These are phyloP conservation scores for Agelaius tricolor DNA, from an alignment of 2,113 vertebrate species.

Conservation along the genomic window DNA sequence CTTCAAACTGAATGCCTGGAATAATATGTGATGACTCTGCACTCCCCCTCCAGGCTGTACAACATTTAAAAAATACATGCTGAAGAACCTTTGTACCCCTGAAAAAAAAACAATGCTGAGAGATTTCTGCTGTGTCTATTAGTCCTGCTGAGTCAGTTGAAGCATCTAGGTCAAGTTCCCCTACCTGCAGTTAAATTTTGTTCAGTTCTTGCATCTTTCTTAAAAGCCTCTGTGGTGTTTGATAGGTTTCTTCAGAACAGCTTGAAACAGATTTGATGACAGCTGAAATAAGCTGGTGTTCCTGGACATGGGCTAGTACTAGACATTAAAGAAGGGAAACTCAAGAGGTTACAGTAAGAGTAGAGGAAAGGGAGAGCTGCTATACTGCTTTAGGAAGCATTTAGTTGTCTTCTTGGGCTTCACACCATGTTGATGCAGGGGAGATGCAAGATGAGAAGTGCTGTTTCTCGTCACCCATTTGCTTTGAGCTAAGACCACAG, in stretches of 20 bases:
- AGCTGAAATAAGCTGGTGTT: neutral
- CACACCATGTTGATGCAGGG: accelerated
- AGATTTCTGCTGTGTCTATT: neutral
- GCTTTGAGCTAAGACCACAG: neutral
- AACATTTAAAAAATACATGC: neutral
- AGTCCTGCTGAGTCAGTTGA: neutral
- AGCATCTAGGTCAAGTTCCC: neutral
- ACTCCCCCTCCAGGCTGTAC: neutral
- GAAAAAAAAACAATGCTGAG: neutral
- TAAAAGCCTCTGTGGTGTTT: neutral
- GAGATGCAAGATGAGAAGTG: neutral
- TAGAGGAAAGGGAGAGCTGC: neutral
- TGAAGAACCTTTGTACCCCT: neutral
- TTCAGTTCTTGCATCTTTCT: neutral
- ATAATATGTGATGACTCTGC: neutral
- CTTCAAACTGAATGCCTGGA: neutral
- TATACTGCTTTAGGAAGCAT: neutral
- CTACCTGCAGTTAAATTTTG: neutral
- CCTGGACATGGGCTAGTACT: neutral
- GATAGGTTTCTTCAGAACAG: neutral
- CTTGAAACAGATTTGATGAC: neutral
- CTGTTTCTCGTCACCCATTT: neutral
- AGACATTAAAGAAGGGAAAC: neutral
- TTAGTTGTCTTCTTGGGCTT: neutral
- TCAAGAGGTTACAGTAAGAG: neutral